phyloP scores from a whole-genome alignment of 2,113 vertebrate genomes.

The Leiothrix lutea region DNA sequence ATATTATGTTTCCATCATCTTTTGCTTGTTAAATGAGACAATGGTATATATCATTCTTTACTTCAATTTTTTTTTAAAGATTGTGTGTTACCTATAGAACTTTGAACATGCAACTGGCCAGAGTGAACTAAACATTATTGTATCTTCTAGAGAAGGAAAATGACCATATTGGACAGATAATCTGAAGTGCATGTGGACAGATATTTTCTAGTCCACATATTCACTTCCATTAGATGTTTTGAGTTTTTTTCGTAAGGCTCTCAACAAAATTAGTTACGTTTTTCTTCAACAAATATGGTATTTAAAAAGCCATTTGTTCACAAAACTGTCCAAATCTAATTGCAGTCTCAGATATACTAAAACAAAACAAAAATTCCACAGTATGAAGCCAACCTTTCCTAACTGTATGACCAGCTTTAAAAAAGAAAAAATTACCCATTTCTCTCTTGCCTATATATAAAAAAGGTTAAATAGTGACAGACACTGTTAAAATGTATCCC shows the following conservation, averaged over 20 bases:
- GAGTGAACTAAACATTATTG: neutral
- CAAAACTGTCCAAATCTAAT: neutral
- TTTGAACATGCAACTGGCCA: neutral
- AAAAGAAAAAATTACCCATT: neutral
- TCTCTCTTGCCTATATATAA: neutral
- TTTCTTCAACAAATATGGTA: neutral
- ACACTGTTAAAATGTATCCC: neutral
- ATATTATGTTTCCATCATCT: neutral
- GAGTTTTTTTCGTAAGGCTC: neutral
- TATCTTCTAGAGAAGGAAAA: neutral
- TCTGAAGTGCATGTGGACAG: neutral
- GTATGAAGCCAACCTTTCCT: constrained; percentile 29
- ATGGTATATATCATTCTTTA: neutral
- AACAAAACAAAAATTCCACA: neutral
- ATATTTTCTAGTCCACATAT: neutral
- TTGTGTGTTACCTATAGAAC: neutral
- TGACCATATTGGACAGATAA: neutral
- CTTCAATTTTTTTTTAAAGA: neutral
- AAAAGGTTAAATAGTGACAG: neutral
- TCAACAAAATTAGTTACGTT: neutral
- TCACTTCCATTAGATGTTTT: neutral
- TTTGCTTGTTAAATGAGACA: neutral
- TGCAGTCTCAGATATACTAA: neutral
- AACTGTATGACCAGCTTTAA: constrained; percentile 17
- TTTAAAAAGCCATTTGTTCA: neutral